These are phyloP conservation scores for Nasonia vitripennis DNA, from an alignment of 1,140 invertebrate genomes.

Conservation along the genomic window DNA sequence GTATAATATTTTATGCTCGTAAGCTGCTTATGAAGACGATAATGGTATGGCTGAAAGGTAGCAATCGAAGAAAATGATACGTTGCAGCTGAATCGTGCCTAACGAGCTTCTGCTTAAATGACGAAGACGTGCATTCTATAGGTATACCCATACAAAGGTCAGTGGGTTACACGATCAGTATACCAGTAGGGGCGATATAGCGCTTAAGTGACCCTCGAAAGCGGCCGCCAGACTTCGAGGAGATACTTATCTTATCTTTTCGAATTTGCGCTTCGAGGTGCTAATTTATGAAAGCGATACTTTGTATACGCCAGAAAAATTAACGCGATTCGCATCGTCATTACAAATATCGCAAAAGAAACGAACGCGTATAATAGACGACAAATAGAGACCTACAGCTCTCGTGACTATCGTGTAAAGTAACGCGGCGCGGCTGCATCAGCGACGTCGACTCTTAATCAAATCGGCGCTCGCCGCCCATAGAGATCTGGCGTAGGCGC, in stretches of 20 bases:
- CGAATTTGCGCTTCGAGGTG: no score
- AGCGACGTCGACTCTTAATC: slow-evolving; percentile 35
- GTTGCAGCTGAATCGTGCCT: slow-evolving; percentile 17
- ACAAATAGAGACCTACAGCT: slow-evolving; percentile 28
- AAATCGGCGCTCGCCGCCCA: slow-evolving; percentile 19
- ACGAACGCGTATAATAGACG: not conserved
- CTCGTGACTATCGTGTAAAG: slow-evolving; percentile 24
- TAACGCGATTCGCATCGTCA: not conserved
- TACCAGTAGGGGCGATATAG: not conserved
- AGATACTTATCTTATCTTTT: not conserved
- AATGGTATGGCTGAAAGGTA: not conserved
- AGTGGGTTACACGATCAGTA: slow-evolving; percentile 39
- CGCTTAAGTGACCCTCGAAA: slow-evolving; percentile 8
- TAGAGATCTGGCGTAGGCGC: slow-evolving; percentile 4
- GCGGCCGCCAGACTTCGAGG: not conserved
- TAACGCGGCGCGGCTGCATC: not conserved
- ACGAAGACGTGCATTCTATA: not conserved
- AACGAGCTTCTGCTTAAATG: slow-evolving; percentile 32
- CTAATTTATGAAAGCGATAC: no score
- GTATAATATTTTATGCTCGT: slow-evolving; percentile 4
- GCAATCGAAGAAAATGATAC: slow-evolving; percentile 38
- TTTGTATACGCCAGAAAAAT: not conserved
- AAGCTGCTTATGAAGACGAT: not conserved
- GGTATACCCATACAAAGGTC: not conserved
- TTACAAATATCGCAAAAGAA: not conserved